phyloP scores from a whole-genome alignment of 2,113 vertebrate genomes.

The Ursus arctos region DNA sequence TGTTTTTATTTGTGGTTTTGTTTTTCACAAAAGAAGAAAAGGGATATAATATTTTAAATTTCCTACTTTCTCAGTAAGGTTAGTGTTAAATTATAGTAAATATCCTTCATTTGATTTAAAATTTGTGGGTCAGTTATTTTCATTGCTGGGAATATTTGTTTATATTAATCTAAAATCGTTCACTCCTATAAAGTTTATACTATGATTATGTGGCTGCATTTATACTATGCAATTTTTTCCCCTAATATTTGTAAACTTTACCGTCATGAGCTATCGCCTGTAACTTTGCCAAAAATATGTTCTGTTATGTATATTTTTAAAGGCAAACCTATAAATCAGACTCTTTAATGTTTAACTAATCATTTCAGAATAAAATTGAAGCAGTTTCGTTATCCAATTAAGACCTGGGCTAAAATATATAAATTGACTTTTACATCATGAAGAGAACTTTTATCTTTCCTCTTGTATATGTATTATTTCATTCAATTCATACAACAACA shows the following conservation, averaged over 20 bases:
- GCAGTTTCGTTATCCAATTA: not conserved
- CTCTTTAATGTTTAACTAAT: not conserved
- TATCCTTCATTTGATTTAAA: not conserved
- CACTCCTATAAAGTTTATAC: not conserved
- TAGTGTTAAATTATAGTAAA: not conserved
- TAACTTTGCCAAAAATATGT: not conserved
- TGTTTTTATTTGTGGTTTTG: not conserved
- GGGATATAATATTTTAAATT: not conserved
- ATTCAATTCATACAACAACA: not conserved
- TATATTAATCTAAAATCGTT: not conserved
- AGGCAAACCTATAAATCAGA: not conserved
- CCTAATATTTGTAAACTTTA: not conserved
- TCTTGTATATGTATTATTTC: not conserved
- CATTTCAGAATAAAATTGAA: slow-evolving; percentile 9
- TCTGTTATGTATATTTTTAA: not conserved
- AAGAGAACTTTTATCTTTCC: not conserved
- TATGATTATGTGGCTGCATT: not conserved
- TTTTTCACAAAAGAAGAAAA: not conserved
- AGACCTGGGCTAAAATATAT: not conserved
- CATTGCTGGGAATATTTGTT: not conserved
- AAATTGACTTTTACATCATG: not conserved
- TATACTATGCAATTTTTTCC: not conserved
- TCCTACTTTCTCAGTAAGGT: not conserved
- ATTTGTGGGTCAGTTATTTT: not conserved
- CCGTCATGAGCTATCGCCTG: not conserved